Percentiles rank a stretch among this genome's conserved stretches.
Conservation (phyloP, 2,797 vertebrate species). For the Parauchenoglanis punctatus region DNA sequence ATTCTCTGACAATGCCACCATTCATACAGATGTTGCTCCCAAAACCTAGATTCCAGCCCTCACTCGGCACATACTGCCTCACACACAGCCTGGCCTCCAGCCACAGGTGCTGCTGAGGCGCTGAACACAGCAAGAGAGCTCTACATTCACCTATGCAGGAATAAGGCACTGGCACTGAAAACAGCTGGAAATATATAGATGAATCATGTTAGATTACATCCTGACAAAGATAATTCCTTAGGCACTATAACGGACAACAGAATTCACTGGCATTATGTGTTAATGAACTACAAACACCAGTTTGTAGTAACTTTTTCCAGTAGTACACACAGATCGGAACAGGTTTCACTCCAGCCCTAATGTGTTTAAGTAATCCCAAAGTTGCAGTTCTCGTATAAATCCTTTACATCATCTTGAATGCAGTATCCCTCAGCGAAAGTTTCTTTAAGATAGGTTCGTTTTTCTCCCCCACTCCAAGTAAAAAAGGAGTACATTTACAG, state of each 20-base stretch:
- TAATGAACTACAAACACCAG: neutral
- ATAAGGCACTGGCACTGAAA: neutral
- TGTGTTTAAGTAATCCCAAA: conserved; percentile 43
- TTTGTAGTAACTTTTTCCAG: neutral
- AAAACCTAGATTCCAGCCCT: conserved; percentile 88
- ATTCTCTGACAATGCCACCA: conserved; percentile 92
- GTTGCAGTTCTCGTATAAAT: conserved; percentile 33
- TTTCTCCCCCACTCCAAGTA: conserved; percentile 69
- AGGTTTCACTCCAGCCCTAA: conserved; percentile 10
- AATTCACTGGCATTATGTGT: neutral
- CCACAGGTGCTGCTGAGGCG: conserved; percentile 76
- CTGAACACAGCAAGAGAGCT: conserved; percentile 8
- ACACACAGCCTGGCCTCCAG: conserved; percentile 67
- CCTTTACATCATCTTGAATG: conserved; percentile 68
- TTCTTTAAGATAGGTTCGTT: conserved; percentile 55
- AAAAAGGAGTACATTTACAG: conserved; percentile 85
- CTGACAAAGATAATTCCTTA: neutral
- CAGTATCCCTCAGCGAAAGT: conserved; percentile 51
- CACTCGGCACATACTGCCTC: conserved; percentile 27
- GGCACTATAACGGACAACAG: neutral
- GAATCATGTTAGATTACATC: neutral
- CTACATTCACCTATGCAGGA: neutral
- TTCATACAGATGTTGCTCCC: conserved; percentile 90
- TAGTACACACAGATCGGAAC: conserved; percentile 3
- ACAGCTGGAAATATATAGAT: neutral